Conservation (phyloP, 2,797 vertebrate genomes). For the Pseudotriccus pelzelni region DNA sequence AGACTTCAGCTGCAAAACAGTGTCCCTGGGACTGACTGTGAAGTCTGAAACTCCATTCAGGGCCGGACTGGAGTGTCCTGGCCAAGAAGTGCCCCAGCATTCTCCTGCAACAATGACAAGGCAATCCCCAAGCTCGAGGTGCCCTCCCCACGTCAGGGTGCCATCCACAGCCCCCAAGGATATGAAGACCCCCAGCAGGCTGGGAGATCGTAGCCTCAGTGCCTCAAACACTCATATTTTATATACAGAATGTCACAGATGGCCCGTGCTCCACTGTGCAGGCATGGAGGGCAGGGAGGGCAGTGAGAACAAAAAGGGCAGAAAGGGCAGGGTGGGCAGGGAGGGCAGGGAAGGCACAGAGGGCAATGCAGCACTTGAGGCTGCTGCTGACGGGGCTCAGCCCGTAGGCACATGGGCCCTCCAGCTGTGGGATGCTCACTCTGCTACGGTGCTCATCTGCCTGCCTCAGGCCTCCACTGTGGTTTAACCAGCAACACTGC, state of each 20-base stretch:
- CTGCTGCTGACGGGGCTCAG: not conserved
- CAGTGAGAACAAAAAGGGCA: not conserved
- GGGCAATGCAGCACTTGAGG: too few relatives aligned
- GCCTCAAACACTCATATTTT: not conserved
- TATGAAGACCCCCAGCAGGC: not conserved
- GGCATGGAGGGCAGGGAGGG: not conserved
- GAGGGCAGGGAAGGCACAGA: not conserved
- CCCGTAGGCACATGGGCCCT: fast-evolving
- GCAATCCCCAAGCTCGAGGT: not conserved
- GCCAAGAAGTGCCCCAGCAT: not conserved
- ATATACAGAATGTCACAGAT: not conserved
- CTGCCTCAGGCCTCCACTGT: not conserved
- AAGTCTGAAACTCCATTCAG: not conserved
- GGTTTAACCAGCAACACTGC: not conserved
- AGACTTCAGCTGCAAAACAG: not conserved
- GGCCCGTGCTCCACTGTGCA: too few relatives aligned
- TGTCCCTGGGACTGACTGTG: not conserved
- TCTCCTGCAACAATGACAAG: not conserved
- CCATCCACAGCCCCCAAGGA: not conserved
- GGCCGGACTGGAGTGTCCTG: not conserved
- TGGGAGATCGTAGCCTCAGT: not conserved
- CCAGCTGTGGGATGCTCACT: fast-evolving
- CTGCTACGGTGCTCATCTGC: not conserved
- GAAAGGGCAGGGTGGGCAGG: not conserved
- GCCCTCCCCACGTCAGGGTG: not conserved